Conservation (phyloP, 2,888 invertebrate species). For the Gasteruption jaculator region DNA sequence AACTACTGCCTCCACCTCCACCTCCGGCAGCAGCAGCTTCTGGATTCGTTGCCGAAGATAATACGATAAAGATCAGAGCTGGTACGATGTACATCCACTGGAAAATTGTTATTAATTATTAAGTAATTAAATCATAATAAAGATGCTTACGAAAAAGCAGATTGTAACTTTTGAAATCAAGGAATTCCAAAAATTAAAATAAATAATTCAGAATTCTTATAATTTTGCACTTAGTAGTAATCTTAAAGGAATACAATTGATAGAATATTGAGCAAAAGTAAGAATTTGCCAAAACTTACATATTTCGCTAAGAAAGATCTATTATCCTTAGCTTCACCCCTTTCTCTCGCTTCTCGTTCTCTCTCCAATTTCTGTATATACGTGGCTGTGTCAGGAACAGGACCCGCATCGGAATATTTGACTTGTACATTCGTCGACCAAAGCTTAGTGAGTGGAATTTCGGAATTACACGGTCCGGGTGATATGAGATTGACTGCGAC, state of each 20-base stretch:
- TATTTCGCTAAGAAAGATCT: constrained; percentile 97
- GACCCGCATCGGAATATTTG: constrained; percentile 76
- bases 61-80: constrained; percentile 81
- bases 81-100: constrained; percentile 99
- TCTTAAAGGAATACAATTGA: no score
- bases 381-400: constrained; percentile 90
- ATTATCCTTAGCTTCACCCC: constrained; percentile 88
- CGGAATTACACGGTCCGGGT: constrained; percentile 49
- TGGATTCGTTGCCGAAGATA: constrained; percentile 83
- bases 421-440: constrained; percentile 73
- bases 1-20: constrained; percentile 39
- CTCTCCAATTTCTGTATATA: constrained; percentile 91
- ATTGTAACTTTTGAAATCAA: constrained; percentile 10
- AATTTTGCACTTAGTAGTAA: neutral
- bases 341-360: constrained; percentile 84
- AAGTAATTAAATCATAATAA: constrained; percentile 6
- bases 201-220: constrained; percentile 6
- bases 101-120: constrained; percentile 44
- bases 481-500: constrained; percentile 65
- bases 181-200: constrained; percentile 8
- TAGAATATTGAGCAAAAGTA: no score
- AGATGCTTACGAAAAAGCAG: neutral
- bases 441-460: constrained; percentile 57
- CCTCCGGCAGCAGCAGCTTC: constrained; percentile 55
- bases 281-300: no score